Evolutionary conservation across 2,797 vertebrate species (phyloP).

Genomic region (Arremon aurantiirostris): DNA sequence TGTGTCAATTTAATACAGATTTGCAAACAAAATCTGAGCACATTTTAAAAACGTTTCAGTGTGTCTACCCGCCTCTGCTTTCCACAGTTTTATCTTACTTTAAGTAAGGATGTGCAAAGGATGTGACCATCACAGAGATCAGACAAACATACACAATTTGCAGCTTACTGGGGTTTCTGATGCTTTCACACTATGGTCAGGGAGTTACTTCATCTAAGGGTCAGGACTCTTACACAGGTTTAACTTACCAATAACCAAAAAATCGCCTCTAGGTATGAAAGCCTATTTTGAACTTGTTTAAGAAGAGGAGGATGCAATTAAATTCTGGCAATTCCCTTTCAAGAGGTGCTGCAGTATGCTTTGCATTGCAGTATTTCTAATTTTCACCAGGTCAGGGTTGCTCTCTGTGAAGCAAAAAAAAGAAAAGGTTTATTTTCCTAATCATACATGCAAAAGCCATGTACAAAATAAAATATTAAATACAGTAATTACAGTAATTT

Average conservation of each 20-base stretch:
- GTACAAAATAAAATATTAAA: constrained; percentile 25
- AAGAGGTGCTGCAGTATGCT: not conserved
- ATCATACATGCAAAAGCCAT: not conserved
- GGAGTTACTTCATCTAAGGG: not conserved
- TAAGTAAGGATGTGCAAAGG: not conserved
- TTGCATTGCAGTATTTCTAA: not conserved
- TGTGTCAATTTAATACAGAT: not conserved
- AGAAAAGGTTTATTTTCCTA: constrained; percentile 12
- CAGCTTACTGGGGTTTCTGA: not conserved
- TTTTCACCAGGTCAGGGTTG: not conserved
- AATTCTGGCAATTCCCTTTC: constrained; percentile 2
- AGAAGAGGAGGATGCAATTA: not conserved
- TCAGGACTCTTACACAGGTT: not conserved
- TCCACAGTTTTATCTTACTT: not conserved
- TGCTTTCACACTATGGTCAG: not conserved
- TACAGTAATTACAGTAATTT: constrained; percentile 39
- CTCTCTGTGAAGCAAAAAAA: not conserved
- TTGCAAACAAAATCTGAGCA: not conserved
- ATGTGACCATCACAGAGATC: not conserved
- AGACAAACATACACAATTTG: not conserved
- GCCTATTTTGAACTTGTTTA: not conserved
- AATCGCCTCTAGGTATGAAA: constrained; percentile 6
- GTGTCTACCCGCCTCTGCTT: not conserved
- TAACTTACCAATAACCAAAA: not conserved
- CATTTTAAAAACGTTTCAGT: not conserved